Base-by-base conservation (phyloP, 2,888 invertebrate genomes). In the Liodrosophila aerea region DNA sequence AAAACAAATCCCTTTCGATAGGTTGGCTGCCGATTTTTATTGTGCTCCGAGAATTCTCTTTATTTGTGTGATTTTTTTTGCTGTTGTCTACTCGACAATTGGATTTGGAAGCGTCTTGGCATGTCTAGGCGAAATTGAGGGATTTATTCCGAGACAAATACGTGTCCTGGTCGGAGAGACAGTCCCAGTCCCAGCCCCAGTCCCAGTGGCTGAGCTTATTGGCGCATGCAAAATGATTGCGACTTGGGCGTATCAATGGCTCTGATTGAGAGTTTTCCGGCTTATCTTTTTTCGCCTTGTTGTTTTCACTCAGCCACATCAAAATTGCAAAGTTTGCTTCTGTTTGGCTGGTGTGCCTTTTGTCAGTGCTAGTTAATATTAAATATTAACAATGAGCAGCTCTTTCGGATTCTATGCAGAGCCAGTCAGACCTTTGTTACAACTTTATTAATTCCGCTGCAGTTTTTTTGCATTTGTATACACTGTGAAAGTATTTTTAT, bases 81-180 rank as follows among this genome's bases (percentile, higher is more conserved):
- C 13, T 61, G 54, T 71, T 81, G 84, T 74, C 78, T 77, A 64
- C 56, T 49, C 70, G 84, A 76, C 85, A 81, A 85, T 85, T 83
- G 84, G 85, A 85, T 85, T 64, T 74, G 51, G 57, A 8, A 52
- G 62, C 58, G 63, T 43, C 59, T 70, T 59, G 59, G 41, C 61
- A 58, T 60, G 43, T 60, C 54, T 44, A 54, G 47, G 60, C 56
- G 64, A 77, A 77, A 77, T 74, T 77, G 74, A 76, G 59, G 62
- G 81, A 78, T 70, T 67, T 75, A 45, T 52, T 47, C 52, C 44
- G 51, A 60, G 75, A 61, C 75, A 80, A 73, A 77, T 67, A 81
- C 84, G 74, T 77, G 75, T 67, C 61, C 68, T 50, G 51, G 40
- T 16, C 49, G 58, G 37, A 44, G 41, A 56, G 68, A 57, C 68